Conservation (phyloP, 2,113 vertebrate genomes). For the Caranx ignobilis region DNA sequence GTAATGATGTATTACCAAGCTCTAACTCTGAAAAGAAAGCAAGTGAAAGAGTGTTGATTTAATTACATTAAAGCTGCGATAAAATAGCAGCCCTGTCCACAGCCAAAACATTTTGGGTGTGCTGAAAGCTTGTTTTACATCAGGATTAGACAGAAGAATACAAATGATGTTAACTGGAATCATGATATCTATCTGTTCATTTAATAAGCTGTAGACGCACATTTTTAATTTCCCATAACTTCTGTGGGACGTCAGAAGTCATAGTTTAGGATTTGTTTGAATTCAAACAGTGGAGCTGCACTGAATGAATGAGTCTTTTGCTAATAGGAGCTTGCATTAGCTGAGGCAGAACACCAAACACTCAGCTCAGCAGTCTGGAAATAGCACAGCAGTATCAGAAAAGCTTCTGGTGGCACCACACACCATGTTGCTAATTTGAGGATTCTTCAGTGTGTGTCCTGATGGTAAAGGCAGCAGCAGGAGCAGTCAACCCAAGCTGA, state of each 20-base stretch:
- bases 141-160: constrained; percentile 41
- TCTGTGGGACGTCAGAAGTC: not conserved
- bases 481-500: not conserved
- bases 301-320: not conserved
- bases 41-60: constrained; percentile 58
- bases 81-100: constrained; percentile 45
- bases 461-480: not conserved
- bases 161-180: constrained; percentile 49
- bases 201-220: constrained; percentile 22
- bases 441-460: not conserved
- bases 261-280: not conserved
- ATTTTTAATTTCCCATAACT: constrained; percentile 25
- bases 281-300: not conserved
- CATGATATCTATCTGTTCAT: constrained; percentile 41
- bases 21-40: constrained; percentile 47
- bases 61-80: constrained; percentile 63
- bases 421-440: not conserved
- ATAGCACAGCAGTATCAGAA: not conserved
- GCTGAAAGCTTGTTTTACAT: constrained; percentile 59
- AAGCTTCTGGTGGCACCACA: not conserved
- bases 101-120: constrained; percentile 54
- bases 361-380: constrained; percentile 7
- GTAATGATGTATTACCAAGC: constrained; percentile 53
- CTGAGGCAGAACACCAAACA: not conserved
- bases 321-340: not conserved